Base-by-base conservation (phyloP, 2,113 vertebrate species). In the Corythornis madagascariensis region DNA sequence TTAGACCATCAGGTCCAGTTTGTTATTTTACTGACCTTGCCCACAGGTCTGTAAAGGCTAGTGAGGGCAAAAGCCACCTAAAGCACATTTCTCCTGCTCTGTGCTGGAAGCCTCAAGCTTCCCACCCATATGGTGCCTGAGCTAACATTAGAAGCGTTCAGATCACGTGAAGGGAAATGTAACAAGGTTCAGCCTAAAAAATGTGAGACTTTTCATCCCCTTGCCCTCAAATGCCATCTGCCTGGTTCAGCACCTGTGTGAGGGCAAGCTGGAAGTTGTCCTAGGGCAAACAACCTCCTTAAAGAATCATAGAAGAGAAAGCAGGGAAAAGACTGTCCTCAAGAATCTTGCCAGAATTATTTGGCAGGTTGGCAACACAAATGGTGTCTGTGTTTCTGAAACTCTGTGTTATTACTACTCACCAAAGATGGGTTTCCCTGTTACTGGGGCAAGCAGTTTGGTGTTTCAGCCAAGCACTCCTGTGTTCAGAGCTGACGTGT, bases 121-220 rank as follows among this genome's bases (percentile, higher is more conserved):
- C 71, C 91, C 82, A 90, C 91, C 85, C 93, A 63, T 63, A 53
- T 69, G 94, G 79, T 53, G 57, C 66, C 38, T 31, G 73, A 88
- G 92, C 70, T 90, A 89, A 96, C 96, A 92, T 82, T 91, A 94
- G 97, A 96, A 97, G 78, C 82, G n/a, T 70, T 82, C 67, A 3
- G 38, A 35, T 59, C 24, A 13, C 48, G 11, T 50, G 48, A 50
- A 11, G 22, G 61, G 40, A 83, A 74, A 71, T 5, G 38, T 13
- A 86, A 47, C 25, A 38, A 55, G 77, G 43, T 76, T 83, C 83
- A 57, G 81, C 40, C 60, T 24, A 47, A 56, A 52, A 59, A 66
- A 66, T 13, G 33, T 7, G 48, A 59, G 73, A 52, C 35, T 57
- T 86, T 66, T 80, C 38, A 90, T 31, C 79, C 80, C 21, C 67